Evolutionary conservation across 2,888 invertebrate genomes (phyloP).

Genomic region (Apamea epomidion): DNA sequence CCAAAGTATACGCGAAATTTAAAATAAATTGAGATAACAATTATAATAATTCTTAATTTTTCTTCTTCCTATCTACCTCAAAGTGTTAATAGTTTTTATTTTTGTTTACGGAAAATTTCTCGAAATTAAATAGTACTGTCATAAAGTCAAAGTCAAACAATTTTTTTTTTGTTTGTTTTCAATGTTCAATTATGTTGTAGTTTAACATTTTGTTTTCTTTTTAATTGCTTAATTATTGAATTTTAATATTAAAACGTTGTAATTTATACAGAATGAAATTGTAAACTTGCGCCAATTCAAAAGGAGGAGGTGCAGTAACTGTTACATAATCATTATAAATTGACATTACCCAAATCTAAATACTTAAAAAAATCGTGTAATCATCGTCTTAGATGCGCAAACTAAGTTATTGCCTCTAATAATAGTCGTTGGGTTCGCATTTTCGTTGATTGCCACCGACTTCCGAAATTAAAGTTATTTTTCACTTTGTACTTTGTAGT

Average conservation of each 20-base stretch:
- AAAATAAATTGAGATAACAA: slow-evolving; percentile 31
- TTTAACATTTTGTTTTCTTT: neutral
- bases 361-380: too few species aligned
- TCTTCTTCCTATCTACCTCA: slow-evolving; percentile 49
- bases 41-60: slow-evolving; percentile 20
- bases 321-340: too few species aligned
- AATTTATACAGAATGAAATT: neutral
- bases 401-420: too few species aligned
- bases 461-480: too few species aligned
- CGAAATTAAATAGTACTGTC: neutral
- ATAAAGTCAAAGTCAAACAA: too few species aligned
- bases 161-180: neutral
- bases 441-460: too few species aligned
- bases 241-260: neutral
- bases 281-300: too few species aligned
- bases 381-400: too few species aligned
- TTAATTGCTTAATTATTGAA: neutral
- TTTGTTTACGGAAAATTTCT: neutral
- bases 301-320: too few species aligned
- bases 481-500: too few species aligned
- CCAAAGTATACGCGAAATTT: slow-evolving; percentile 62
- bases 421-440: too few species aligned
- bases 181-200: neutral
- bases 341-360: too few species aligned
- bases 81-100: neutral